A percentile compares a stretch with the other conserved stretches of the same genome.
Conservation (phyloP, 2,888 invertebrate species). For the Bellardia pandia region DNA sequence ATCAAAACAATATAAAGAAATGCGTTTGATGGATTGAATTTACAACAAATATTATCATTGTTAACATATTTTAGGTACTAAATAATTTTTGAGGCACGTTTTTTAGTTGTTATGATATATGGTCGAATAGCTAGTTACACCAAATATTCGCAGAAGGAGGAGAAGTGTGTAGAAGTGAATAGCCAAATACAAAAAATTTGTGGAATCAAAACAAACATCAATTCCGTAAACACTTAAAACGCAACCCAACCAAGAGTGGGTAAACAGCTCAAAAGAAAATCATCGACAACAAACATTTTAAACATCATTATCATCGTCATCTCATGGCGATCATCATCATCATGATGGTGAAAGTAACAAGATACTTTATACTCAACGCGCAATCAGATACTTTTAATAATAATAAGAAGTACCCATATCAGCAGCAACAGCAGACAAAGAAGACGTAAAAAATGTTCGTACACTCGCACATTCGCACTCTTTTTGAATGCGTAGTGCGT, state of each 20-base stretch:
- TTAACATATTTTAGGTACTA: conserved; percentile 31
- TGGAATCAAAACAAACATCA: conserved; percentile 49
- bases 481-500: conserved; percentile 73
- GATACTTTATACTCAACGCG: conserved; percentile 71
- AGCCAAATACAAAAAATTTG: conserved; percentile 47
- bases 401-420: conserved; percentile 70
- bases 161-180: conserved; percentile 5
- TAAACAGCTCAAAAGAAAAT: conserved; percentile 48
- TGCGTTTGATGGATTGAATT: background rate
- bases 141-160: conserved; percentile 2
- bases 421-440: conserved; percentile 37
- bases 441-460: conserved; percentile 47
- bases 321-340: conserved; percentile 7
- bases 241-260: conserved; percentile 38
- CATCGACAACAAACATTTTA: conserved; percentile 43
- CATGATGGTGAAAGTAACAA: conserved; percentile 75
- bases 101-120: background rate
- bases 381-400: conserved; percentile 70
- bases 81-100: background rate
- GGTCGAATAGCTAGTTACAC: conserved; percentile 18
- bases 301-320: conserved; percentile 53
- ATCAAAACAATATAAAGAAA: background rate
- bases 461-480: conserved; percentile 55
- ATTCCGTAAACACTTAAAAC: conserved; percentile 63
- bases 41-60: background rate